Evolutionary conservation across 2,888 invertebrate species (phyloP).

Genomic region (Microplitis deprimator): DNA sequence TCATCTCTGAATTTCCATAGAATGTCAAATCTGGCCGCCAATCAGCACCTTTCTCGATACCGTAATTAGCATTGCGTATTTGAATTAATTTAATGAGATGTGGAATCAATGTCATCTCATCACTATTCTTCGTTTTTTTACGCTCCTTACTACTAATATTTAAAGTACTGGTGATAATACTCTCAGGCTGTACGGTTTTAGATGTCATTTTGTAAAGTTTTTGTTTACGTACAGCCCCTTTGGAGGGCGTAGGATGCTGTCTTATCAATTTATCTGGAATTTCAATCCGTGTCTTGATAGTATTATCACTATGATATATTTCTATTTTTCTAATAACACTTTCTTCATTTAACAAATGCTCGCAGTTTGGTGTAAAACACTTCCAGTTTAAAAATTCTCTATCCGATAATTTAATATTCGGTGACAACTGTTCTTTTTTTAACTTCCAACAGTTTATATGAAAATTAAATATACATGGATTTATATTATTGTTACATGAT

Average conservation of each 20-base stretch:
- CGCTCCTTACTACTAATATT: not conserved
- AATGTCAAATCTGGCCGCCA: constrained; percentile 49
- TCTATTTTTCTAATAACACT: constrained; percentile 53
- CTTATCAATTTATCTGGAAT: constrained; percentile 22
- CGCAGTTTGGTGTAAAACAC: constrained; percentile 59
- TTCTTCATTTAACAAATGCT: constrained; percentile 34
- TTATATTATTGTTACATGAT: constrained; percentile 53
- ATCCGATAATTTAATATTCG: constrained; percentile 53
- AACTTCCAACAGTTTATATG: constrained; percentile 61
- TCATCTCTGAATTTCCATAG: constrained; percentile 48
- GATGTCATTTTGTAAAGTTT: not conserved
- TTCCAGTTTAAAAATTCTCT: constrained; percentile 52
- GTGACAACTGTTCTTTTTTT: constrained; percentile 54
- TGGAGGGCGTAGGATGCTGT: constrained; percentile 30
- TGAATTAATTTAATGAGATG: constrained; percentile 41
- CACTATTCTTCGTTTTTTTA: not conserved
- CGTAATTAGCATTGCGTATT: constrained; percentile 47
- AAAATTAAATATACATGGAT: constrained; percentile 56
- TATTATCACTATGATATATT: constrained; percentile 52
- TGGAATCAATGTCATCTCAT: not conserved
- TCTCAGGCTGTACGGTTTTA: not conserved
- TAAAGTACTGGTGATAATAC: not conserved
- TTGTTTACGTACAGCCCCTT: constrained; percentile 58
- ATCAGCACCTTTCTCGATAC: constrained; percentile 42
- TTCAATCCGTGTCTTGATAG: constrained; percentile 47